Evolutionary conservation across 2,113 vertebrate genomes (phyloP), one percentile per base, ranked within the genome.

Genomic region (Ivindomyrus marchei): DNA sequence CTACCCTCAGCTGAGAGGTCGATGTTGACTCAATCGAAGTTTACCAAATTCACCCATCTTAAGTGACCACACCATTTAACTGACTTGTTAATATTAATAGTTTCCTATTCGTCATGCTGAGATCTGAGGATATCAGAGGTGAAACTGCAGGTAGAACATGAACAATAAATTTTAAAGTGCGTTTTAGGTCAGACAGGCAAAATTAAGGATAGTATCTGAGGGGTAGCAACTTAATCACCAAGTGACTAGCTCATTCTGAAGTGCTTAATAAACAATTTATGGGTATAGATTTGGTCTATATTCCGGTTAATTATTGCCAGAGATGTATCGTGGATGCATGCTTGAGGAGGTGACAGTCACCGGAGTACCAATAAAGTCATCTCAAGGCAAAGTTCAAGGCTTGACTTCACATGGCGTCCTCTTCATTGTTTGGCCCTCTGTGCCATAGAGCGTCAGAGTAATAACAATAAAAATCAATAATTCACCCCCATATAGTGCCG

Each of bases 301-400:
- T 88, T 85, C 77, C 49, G 74, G 93, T 95, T 95, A 95, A 96
- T 95, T 91, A 92, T 95, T 95, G 93, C 88, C 93, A 91, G 91
- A 86, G 62, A 66, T 90, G 21, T 53, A 47, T 21, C 90, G 19
- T 62, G 58, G 85, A 80, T 92, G 88, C 91, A 66, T 94, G 92
- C 89, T 90, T 89, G 91, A 91, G 94, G 94, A 94, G 94, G 92
- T 93, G 94, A 95, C 90, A 89, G 88, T 66, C 89, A 90, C 90
- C 90, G 53, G 19, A 66, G 56, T 92, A 91, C 92, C 92, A 92
- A 92, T 91, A 93, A 94, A 92, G 90, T 92, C 92, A 93, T 92
- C 52, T 90, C 36, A 56, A 92, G 93, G 90, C 94, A 95, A 95
- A 94, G 95, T 95, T 92, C 94, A 95, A 94, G 90, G 94, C 90